phyloP scores from a whole-genome alignment of 1,140 invertebrate genomes.

The Drepana arcuata region DNA sequence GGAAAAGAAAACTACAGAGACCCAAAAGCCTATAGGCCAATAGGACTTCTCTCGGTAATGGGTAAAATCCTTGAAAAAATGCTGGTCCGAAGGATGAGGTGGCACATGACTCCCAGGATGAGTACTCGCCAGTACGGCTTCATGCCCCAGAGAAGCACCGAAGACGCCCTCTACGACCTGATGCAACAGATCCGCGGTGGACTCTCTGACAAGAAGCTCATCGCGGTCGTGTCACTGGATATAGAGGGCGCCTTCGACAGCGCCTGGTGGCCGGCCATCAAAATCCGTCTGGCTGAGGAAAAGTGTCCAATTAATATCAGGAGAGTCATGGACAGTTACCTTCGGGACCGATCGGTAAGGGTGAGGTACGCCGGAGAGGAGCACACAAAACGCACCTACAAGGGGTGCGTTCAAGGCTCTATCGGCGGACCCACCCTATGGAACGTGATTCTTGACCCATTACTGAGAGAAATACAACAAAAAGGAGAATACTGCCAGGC shows the following conservation, averaged over 20 bases:
- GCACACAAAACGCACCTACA: conserved; percentile 1
- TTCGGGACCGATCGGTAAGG: neutral
- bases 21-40: neutral
- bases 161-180: conserved; percentile 4
- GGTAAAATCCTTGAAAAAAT: neutral
- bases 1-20: neutral
- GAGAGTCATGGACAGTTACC: conserved; percentile 1
- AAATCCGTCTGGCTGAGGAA: conserved; percentile 2
- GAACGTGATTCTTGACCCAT: conserved; percentile 6
- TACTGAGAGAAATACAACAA: neutral
- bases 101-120: neutral
- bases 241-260: conserved; percentile 10
- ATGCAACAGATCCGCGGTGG: neutral
- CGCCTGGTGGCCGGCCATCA: conserved; percentile 6
- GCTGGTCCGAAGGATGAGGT: neutral
- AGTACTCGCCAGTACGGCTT: conserved; percentile 4
- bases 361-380: conserved; percentile 5
- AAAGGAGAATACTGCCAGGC: conserved; percentile 1
- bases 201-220: neutral
- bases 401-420: conserved; percentile 6
- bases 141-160: neutral
- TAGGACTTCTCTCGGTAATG: neutral
- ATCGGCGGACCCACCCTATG: conserved; percentile 7
- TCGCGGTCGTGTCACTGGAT: conserved; percentile 1
- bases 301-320: conserved; percentile 2